These are phyloP conservation scores for Microctenopoma lineatum DNA, from an alignment of 2,797 vertebrate species.

Conservation along the genomic window DNA sequence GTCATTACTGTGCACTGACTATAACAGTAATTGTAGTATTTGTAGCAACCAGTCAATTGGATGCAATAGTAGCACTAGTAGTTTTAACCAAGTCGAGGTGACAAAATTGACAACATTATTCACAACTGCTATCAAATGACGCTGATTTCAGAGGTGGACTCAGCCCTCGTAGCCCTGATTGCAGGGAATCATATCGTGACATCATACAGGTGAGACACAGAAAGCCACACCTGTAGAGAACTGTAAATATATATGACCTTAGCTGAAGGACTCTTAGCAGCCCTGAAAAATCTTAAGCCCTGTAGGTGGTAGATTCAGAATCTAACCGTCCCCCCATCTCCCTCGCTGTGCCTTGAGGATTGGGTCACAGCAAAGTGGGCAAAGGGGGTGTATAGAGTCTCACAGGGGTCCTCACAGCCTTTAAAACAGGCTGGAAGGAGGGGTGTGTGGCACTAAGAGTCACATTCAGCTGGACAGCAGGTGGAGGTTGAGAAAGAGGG, in stretches of 20 bases:
- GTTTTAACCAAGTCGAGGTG: conserved; percentile 66
- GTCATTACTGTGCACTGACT: conserved; percentile 73
- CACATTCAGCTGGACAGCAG: conserved; percentile 80
- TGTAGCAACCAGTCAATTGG: conserved; percentile 67
- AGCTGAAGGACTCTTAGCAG: conserved; percentile 73
- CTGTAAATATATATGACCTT: conserved; percentile 51
- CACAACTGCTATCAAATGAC: conserved; percentile 64
- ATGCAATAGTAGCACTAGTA: conserved; percentile 62
- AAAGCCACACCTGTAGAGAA: conserved; percentile 69
- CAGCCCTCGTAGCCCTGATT: conserved; percentile 75
- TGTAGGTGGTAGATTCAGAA: conserved; percentile 73
- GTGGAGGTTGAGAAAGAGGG: conserved; percentile 70
- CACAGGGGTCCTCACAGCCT: conserved; percentile 75
- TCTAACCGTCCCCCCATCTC: conserved; percentile 75
- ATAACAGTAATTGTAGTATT: conserved; percentile 73
- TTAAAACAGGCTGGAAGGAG: conserved; percentile 75
- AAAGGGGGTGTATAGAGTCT: conserved; percentile 74
- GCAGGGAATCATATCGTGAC: conserved; percentile 66
- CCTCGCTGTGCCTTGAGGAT: conserved; percentile 69
- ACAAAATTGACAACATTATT: conserved; percentile 69
- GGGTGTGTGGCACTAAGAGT: conserved; percentile 46
- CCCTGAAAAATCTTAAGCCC: conserved; percentile 77
- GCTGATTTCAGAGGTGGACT: conserved; percentile 66
- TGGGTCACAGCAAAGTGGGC: conserved; percentile 70
- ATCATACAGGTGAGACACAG: conserved; percentile 70